These are phyloP conservation scores for Spatulosminthurus flaviceps DNA, from an alignment of 2,888 invertebrate genomes.

Conservation along the genomic window DNA sequence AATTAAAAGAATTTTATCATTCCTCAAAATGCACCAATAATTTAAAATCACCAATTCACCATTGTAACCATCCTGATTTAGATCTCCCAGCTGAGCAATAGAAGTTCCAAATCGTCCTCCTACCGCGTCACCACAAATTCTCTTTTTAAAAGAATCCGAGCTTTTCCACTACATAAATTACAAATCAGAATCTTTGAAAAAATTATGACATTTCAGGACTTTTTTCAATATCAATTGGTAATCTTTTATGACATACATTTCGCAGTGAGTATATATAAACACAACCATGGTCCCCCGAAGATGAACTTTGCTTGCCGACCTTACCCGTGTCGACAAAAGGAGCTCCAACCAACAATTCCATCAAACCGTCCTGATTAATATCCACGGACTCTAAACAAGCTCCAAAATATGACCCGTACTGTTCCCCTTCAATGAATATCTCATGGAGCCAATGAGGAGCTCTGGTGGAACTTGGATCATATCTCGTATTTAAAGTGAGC, in stretches of 20 bases:
- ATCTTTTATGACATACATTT: no score
- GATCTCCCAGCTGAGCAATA: constrained; percentile 73
- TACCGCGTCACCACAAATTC: not conserved
- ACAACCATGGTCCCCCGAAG: constrained; percentile 39
- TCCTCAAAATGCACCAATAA: no score
- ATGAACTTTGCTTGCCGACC: no score
- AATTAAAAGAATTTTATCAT: no score
- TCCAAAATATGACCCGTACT: constrained; percentile 71
- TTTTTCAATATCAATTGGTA: no score
- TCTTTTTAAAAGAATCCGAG: no score
- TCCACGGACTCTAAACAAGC: constrained; percentile 73
- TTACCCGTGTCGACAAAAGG: constrained; percentile 66
- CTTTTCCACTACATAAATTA: no score
- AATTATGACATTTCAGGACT: no score
- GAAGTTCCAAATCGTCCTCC: constrained; percentile 73
- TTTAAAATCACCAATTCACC: no score
- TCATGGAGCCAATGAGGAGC: not conserved
- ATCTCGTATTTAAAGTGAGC: no score
- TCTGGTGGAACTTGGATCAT: no score
- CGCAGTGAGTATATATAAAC: constrained; percentile 42
- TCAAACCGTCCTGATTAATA: constrained; percentile 72
- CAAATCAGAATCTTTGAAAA: no score
- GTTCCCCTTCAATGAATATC: constrained; percentile 9
- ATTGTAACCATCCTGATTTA: constrained; percentile 73
- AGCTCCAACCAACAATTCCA: constrained; percentile 75